A percentile compares a stretch with the other conserved stretches of the same genome.
phyloP scores from a whole-genome alignment of 2,113 vertebrate genomes.

The Mus musculus region DNA sequence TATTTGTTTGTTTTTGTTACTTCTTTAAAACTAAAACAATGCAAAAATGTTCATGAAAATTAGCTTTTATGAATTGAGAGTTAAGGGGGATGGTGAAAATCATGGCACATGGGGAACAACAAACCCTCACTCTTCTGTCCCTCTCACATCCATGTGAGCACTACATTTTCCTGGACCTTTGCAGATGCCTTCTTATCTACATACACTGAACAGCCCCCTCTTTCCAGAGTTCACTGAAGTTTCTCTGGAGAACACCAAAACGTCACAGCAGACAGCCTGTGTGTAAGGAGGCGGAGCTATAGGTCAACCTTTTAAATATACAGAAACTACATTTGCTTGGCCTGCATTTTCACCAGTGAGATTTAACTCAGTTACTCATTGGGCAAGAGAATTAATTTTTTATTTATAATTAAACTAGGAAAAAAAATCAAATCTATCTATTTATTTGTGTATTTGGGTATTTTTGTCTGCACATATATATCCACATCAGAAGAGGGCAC shows the following conservation, averaged over 20 bases:
- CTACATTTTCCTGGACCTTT: constrained; percentile 73
- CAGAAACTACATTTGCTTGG: constrained; percentile 58
- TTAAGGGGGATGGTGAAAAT: background rate
- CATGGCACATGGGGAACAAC: constrained; percentile 21
- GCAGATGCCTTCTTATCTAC: constrained; percentile 76
- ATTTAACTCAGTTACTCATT: constrained; percentile 10
- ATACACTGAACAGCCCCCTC: constrained; percentile 75
- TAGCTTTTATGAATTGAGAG: constrained; percentile 63
- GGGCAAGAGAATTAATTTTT: background rate
- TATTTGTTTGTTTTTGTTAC: background rate
- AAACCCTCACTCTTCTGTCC: constrained; percentile 73
- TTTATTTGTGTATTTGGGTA: background rate
- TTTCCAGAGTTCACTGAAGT: background rate
- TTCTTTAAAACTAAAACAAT: background rate
- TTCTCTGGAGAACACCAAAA: background rate
- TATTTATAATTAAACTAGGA: background rate
- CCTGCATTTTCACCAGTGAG: constrained; percentile 18
- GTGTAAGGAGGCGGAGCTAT: background rate
- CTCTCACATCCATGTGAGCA: constrained; percentile 69
- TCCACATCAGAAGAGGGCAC: background rate
- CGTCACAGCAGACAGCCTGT: background rate
- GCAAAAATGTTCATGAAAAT: constrained; percentile 70
- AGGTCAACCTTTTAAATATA: constrained; percentile 47
- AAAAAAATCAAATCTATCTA: background rate
- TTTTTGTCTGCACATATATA: background rate